These are phyloP conservation scores for Passerculus sandwichensis DNA, from an alignment of 2,797 vertebrate genomes.

Conservation along the genomic window DNA sequence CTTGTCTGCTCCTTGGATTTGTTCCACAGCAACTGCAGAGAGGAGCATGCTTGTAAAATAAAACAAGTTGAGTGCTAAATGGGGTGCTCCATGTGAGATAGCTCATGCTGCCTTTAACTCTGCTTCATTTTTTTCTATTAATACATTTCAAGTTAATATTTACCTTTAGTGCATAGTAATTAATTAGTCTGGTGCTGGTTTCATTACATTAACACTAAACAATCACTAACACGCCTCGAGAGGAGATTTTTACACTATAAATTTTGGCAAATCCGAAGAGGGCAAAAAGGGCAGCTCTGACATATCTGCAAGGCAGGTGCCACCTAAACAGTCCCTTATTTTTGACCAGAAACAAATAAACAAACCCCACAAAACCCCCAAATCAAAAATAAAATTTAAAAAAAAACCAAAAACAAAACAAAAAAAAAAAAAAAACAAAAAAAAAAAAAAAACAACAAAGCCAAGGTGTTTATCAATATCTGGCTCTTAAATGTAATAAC, in stretches of 20 bases:
- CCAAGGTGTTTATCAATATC: not conserved
- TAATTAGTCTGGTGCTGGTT: not conserved
- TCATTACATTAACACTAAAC: not conserved
- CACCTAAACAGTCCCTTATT: not conserved
- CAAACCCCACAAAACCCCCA: accelerated
- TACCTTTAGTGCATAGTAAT: not conserved
- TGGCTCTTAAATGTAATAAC: not conserved
- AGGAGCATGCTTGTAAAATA: not conserved
- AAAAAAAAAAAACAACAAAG: not conserved
- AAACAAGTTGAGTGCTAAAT: not conserved
- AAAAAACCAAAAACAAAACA: not conserved
- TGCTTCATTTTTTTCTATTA: not conserved
- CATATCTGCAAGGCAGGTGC: not conserved
- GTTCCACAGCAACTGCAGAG: not conserved
- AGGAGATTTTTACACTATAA: not conserved
- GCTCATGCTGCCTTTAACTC: not conserved
- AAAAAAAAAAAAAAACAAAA: not conserved
- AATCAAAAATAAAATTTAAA: not conserved
- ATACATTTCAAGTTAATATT: not conserved
- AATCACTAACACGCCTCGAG: accelerated
- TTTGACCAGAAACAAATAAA: not conserved
- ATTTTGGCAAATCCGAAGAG: not conserved
- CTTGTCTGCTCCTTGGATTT: not conserved
- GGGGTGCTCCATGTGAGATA: not conserved
- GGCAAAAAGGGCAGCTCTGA: not conserved